Conservation (phyloP, 2,113 vertebrate species). For the Gymnarchus niloticus region DNA sequence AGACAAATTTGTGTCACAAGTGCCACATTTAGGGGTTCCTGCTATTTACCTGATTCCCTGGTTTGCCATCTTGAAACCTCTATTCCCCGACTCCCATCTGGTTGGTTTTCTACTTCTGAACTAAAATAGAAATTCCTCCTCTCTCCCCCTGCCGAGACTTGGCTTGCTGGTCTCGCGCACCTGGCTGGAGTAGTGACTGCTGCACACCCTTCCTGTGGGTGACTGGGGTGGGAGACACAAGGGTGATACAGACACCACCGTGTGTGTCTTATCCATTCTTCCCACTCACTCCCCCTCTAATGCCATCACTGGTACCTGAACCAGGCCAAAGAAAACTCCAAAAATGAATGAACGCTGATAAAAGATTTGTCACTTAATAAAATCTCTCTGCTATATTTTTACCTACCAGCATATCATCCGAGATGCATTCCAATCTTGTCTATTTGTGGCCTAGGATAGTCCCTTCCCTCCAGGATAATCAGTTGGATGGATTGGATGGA, state of each 20-base stretch:
- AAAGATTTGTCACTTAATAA: background rate
- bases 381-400: background rate
- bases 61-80: background rate
- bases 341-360: background rate
- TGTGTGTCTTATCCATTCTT: background rate
- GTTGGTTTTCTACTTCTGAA: background rate
- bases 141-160: background rate
- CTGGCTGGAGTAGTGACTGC: background rate
- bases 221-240: background rate
- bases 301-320: background rate
- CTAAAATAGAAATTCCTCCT: background rate
- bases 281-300: no score
- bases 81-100: no score
- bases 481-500: no score
- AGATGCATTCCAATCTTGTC: background rate
- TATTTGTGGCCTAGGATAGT: no score
- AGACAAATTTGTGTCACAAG: background rate
- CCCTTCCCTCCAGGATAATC: no score
- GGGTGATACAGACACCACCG: background rate
- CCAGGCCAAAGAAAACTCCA: background rate
- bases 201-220: background rate
- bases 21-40: background rate
- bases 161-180: background rate
- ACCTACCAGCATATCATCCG: background rate
- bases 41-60: conserved; percentile 1